These are phyloP conservation scores for Spinus olivaceus DNA, from an alignment of 2,797 vertebrate genomes.

Conservation along the genomic window DNA sequence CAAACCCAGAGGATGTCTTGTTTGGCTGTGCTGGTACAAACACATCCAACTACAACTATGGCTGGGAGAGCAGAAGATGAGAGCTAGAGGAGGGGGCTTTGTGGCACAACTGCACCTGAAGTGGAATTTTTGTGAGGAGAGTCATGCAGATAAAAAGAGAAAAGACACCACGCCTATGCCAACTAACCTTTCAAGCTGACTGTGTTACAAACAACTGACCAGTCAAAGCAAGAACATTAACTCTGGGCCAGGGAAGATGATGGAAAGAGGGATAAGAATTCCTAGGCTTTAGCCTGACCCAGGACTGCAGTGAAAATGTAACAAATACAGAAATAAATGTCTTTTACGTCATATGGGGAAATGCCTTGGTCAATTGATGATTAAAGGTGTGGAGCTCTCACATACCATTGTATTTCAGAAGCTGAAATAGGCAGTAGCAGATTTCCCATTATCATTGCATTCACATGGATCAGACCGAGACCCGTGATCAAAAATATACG, in stretches of 20 bases:
- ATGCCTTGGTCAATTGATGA: not conserved
- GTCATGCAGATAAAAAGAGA: not conserved
- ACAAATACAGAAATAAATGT: not conserved
- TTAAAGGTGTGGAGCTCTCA: not conserved
- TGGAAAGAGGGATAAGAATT: not conserved
- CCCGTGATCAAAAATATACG: accelerated
- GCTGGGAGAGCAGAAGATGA: not conserved
- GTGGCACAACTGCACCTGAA: not conserved
- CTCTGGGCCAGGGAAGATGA: not conserved
- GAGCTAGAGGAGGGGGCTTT: not conserved
- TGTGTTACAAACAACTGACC: not conserved
- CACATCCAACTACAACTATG: accelerated
- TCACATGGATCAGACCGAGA: not conserved
- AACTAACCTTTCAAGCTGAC: not conserved
- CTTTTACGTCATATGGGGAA: not conserved
- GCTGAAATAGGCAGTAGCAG: not conserved
- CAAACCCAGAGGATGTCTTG: not conserved
- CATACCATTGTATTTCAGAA: not conserved
- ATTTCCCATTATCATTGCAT: not conserved
- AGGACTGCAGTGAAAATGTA: not conserved
- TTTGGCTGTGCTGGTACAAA: not conserved
- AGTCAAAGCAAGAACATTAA: not conserved
- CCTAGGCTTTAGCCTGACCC: not conserved
- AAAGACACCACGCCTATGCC: accelerated
- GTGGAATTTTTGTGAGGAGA: not conserved